Percentiles rank a stretch among this genome's conserved stretches.
Conservation (phyloP, 2,888 invertebrate genomes). For the Cephus nigrinus region DNA sequence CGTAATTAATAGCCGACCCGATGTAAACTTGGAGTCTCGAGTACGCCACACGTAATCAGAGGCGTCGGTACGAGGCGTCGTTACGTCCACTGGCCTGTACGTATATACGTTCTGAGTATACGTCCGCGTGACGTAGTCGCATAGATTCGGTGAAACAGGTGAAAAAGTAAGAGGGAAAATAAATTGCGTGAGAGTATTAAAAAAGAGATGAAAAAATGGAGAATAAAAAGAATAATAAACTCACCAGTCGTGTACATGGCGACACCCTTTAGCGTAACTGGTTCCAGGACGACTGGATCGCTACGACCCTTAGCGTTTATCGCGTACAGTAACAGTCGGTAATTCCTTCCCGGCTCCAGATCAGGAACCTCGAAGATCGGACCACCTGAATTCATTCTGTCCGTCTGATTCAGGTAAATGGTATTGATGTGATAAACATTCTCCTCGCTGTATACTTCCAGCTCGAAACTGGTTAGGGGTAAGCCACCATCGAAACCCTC, state of each 20-base stretch:
- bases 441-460: constrained; percentile 60
- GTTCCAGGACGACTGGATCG: constrained; percentile 84
- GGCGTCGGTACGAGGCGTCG: background rate
- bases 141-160: background rate
- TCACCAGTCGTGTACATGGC: constrained; percentile 71
- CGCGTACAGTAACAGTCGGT: constrained; percentile 84
- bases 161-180: background rate
- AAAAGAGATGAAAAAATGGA: too few species aligned
- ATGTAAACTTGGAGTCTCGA: background rate
- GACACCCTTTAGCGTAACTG: constrained; percentile 86
- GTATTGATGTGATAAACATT: constrained; percentile 55
- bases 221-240: constrained; percentile 19
- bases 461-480: constrained; percentile 74
- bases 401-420: constrained; percentile 54
- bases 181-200: background rate
- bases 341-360: constrained; percentile 80
- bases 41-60: background rate
- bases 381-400: constrained; percentile 41
- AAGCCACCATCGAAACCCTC: constrained; percentile 91
- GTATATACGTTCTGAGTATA: background rate
- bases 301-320: constrained; percentile 89
- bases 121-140: background rate
- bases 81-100: background rate
- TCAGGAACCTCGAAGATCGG: constrained; percentile 78
- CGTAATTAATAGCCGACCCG: background rate